Evolutionary conservation across 2,113 vertebrate genomes (phyloP).

Genomic region (Tachysurus vachellii): DNA sequence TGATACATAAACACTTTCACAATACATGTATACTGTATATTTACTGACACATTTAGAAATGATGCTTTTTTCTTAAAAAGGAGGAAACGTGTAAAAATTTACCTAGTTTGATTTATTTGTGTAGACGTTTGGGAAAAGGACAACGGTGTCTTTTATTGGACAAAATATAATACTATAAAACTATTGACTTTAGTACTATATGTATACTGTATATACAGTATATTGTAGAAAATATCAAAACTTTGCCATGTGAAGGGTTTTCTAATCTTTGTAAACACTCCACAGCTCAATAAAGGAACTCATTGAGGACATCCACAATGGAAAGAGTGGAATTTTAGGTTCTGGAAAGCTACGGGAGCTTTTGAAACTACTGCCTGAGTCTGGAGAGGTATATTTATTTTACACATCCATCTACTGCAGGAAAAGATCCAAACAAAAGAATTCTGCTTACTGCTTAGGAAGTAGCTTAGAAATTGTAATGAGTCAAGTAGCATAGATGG

Average conservation of each 20-base stretch:
- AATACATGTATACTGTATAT: not conserved
- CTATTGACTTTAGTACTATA: not conserved
- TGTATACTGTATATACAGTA: not conserved
- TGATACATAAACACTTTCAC: not conserved
- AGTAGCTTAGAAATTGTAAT: not conserved
- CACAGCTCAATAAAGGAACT: slow-evolving; percentile 67
- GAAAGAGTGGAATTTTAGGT: slow-evolving; percentile 64
- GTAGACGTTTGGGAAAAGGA: not conserved
- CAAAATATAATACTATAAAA: not conserved
- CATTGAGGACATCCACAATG: slow-evolving; percentile 68
- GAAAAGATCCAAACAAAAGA: not conserved
- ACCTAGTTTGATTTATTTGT: not conserved
- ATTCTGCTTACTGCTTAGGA: not conserved
- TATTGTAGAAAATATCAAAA: not conserved
- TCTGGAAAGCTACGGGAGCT: slow-evolving; percentile 76
- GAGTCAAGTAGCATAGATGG: not conserved
- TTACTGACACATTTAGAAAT: not conserved
- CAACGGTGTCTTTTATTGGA: no score
- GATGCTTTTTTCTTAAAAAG: not conserved
- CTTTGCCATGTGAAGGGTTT: not conserved
- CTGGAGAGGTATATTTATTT: slow-evolving; percentile 70
- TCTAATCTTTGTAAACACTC: not conserved
- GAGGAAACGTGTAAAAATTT: no score
- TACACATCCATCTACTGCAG: no score
- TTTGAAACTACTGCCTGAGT: slow-evolving; percentile 74